These are phyloP conservation scores for Puntigrus tetrazona DNA, from an alignment of 2,113 vertebrate species.

Conservation along the genomic window DNA sequence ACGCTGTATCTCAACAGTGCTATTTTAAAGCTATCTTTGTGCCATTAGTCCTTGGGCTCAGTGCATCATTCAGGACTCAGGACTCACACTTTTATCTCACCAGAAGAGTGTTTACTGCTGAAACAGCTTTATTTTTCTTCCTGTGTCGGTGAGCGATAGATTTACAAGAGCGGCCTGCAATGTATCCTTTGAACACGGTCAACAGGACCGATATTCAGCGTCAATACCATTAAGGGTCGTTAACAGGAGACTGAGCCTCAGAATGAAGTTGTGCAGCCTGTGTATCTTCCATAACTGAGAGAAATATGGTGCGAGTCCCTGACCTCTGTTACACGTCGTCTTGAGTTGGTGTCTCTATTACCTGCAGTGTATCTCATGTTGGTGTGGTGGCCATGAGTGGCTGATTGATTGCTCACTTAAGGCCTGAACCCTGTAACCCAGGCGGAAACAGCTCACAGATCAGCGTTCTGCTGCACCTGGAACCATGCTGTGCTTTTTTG, in stretches of 20 bases:
- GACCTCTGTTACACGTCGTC: slow-evolving; percentile 21
- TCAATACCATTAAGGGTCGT: slow-evolving; percentile 31
- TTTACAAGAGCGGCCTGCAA: background rate
- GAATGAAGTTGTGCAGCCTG: background rate
- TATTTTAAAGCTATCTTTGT: background rate
- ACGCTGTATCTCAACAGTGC: background rate
- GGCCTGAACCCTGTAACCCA: background rate
- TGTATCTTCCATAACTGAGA: slow-evolving; percentile 23
- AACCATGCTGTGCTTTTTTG: background rate
- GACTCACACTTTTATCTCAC: background rate
- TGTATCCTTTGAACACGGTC: background rate
- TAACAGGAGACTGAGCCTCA: background rate
- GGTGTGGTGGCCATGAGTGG: background rate
- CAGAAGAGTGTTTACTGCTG: background rate
- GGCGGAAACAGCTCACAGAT: background rate
- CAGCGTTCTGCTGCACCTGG: background rate
- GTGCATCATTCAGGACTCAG: background rate
- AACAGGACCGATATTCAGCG: background rate
- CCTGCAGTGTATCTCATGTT: background rate
- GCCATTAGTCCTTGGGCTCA: background rate
- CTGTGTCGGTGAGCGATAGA: background rate
- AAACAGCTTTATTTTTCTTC: background rate
- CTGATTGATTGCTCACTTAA: slow-evolving; percentile 21
- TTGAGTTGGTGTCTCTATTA: slow-evolving; percentile 35
- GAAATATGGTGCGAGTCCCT: slow-evolving; percentile 33